Evolutionary conservation across 1,140 invertebrate species (phyloP).

Genomic region (Nebria ingens): DNA sequence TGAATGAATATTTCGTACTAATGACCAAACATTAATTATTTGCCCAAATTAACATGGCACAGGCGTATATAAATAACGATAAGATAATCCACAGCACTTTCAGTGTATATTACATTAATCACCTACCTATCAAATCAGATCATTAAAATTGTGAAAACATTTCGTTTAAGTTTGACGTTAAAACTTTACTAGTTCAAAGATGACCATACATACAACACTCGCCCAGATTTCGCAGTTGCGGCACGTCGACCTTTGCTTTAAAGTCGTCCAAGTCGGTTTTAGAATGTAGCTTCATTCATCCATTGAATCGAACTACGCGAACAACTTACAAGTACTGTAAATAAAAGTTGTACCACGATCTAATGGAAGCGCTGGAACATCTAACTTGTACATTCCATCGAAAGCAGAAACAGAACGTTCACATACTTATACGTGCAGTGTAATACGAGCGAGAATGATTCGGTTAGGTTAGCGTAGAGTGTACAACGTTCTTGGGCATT

Average conservation of each 20-base stretch:
- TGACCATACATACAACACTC: not conserved
- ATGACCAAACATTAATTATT: too few species aligned
- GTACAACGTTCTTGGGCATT: constrained; percentile 16
- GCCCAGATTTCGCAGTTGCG: not conserved
- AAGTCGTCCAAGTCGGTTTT: not conserved
- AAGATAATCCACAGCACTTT: too few species aligned
- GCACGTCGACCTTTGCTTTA: not conserved
- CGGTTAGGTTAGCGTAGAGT: constrained; percentile 16
- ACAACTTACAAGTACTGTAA: constrained; percentile 20
- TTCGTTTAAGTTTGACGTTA: not conserved
- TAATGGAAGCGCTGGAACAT: constrained; percentile 17
- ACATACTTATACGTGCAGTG: too few species aligned
- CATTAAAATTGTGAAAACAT: constrained; percentile 13
- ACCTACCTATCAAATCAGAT: not conserved
- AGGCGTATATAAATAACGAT: too few species aligned
- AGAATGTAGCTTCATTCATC: constrained; percentile 15
- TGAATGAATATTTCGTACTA: too few species aligned
- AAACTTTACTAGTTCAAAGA: constrained; percentile 11
- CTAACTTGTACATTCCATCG: constrained; percentile 2
- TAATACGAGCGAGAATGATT: too few species aligned
- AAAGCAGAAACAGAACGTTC: too few species aligned
- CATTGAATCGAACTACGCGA: constrained; percentile 14
- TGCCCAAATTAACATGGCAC: not conserved
- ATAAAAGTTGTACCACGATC: constrained; percentile 23
- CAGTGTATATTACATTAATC: constrained; percentile 6